A percentile compares a stretch with the other conserved stretches of the same genome.
phyloP scores from a whole-genome alignment of 2,888 invertebrate genomes.

The Choreutis nemorana region DNA sequence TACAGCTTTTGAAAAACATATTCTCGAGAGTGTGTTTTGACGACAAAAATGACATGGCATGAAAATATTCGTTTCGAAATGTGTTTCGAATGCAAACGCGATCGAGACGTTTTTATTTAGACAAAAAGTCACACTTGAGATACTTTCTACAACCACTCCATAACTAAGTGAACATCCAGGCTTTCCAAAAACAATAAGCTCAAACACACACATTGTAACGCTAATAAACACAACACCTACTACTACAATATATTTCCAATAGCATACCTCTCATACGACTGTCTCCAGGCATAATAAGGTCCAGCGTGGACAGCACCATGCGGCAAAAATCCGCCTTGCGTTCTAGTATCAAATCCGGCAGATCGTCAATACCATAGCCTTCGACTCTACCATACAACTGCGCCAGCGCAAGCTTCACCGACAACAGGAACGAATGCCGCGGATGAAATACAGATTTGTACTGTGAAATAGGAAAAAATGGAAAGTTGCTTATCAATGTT shows the following conservation, averaged over 20 bases:
- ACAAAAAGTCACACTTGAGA: too few species aligned
- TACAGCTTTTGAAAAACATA: not conserved
- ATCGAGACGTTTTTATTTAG: too few species aligned
- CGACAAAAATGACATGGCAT: too few species aligned
- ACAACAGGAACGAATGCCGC: conserved; percentile 74
- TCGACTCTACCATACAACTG: conserved; percentile 82
- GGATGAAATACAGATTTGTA: conserved; percentile 79
- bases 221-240: too few species aligned
- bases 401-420: conserved; percentile 72
- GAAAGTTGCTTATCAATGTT: too few species aligned
- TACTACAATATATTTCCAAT: conserved; percentile 1
- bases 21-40: not conserved
- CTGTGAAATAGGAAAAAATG: too few species aligned
- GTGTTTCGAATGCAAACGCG: too few species aligned
- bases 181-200: too few species aligned
- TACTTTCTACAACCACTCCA: too few species aligned
- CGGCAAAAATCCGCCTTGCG: conserved; percentile 79
- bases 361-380: conserved; percentile 74
- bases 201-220: too few species aligned
- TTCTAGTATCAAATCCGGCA: conserved; percentile 76
- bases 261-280: conserved; percentile 74
- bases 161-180: too few species aligned
- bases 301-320: conserved; percentile 71
- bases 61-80: too few species aligned
- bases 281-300: conserved; percentile 79